These are phyloP conservation scores for Ferrisia virgata DNA, from an alignment of 2,888 invertebrate species.

Conservation along the genomic window DNA sequence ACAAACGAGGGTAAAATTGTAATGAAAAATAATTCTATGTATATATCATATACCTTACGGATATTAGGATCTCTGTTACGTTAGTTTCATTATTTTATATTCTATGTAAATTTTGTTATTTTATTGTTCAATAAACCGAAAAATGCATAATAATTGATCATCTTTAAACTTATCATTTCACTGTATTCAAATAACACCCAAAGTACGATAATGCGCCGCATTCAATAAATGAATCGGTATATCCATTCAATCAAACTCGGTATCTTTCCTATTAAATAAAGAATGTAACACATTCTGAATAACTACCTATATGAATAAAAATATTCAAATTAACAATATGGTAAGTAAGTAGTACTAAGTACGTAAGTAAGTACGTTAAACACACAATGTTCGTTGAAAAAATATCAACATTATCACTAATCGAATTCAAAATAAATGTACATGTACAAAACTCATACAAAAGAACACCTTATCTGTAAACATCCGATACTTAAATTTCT, in stretches of 20 bases:
- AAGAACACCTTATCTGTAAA: no score
- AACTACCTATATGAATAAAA: not conserved
- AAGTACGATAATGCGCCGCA: no score
- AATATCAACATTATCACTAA: not conserved
- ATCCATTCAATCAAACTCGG: not conserved
- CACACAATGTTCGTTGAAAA: not conserved
- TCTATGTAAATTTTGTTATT: not conserved
- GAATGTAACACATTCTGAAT: no score
- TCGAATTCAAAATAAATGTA: not conserved
- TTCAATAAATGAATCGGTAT: no score
- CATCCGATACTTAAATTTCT: no score
- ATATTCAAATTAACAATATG: not conserved
- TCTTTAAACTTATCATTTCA: no score
- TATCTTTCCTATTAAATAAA: not conserved
- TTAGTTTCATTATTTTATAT: not conserved
- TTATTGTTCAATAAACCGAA: not conserved
- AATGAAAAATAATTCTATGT: not conserved
- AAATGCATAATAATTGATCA: not conserved
- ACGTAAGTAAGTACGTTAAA: not conserved
- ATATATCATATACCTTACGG: no score
- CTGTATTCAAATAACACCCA: no score
- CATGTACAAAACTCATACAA: not conserved
- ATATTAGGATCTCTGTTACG: constrained; percentile 1
- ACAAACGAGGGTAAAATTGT: not conserved
- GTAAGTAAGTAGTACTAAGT: not conserved